A percentile compares a stretch with the other conserved stretches of the same genome.
Conservation (phyloP, 2,888 invertebrate genomes). For the Flexamia atlantica region DNA sequence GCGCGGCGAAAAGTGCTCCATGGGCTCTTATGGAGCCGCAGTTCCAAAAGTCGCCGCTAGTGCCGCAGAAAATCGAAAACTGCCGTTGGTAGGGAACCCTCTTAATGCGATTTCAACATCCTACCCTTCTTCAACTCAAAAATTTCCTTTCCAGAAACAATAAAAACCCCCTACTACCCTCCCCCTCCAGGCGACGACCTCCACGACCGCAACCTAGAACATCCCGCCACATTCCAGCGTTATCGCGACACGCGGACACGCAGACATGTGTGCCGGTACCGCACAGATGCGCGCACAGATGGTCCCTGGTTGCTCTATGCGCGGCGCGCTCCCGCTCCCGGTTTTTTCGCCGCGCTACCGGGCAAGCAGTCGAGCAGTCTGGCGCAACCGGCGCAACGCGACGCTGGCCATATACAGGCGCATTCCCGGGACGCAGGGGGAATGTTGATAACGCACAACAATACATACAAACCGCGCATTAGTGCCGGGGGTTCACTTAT, state of each 20-base stretch:
- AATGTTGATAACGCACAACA: slow-evolving; percentile 31
- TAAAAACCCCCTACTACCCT: too few species aligned
- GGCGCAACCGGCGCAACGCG: not conserved
- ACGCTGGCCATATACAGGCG: slow-evolving; percentile 12
- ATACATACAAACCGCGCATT: slow-evolving; percentile 45
- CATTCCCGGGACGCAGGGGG: slow-evolving; percentile 13
- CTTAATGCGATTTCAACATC: too few species aligned
- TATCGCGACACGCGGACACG: slow-evolving; percentile 6
- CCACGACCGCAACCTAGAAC: too few species aligned
- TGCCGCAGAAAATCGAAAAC: too few species aligned
- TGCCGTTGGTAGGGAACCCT: too few species aligned
- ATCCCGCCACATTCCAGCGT: not conserved
- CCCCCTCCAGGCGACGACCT: too few species aligned
- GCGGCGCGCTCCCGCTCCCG: not conserved
- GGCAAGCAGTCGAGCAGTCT: slow-evolving; percentile 15
- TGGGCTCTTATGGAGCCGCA: too few species aligned
- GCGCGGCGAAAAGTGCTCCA: too few species aligned
- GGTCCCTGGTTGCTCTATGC: slow-evolving; percentile 5
- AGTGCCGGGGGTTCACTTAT: slow-evolving; percentile 19
- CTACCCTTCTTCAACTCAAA: too few species aligned
- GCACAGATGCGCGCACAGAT: slow-evolving; percentile 13
- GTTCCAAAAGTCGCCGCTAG: too few species aligned
- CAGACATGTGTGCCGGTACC: too few species aligned
- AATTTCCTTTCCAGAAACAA: too few species aligned
- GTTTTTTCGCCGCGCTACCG: not conserved